Percentiles rank a stretch among this genome's conserved stretches.
Evolutionary conservation across 1,140 invertebrate genomes (phyloP).

Genomic region (Theocolax elegans): DNA sequence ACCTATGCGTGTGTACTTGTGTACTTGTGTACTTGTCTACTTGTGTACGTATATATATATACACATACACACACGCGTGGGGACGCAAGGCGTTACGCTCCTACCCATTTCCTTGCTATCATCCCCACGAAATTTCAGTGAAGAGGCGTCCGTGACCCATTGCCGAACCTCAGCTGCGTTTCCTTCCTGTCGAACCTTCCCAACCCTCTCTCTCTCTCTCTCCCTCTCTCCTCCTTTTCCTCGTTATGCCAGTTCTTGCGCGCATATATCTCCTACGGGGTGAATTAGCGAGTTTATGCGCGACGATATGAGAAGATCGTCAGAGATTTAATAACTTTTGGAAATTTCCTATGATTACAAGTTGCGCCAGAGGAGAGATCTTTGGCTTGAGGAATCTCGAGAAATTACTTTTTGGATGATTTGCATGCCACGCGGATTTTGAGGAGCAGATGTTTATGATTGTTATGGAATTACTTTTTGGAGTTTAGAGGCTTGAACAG

Average conservation of each 20-base stretch:
- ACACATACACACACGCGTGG: too few species aligned
- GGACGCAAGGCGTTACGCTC: neutral
- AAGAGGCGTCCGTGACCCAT: slow-evolving; percentile 22
- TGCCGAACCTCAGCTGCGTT: neutral
- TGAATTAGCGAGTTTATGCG: neutral
- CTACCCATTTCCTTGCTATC: slow-evolving; percentile 9
- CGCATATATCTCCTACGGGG: neutral
- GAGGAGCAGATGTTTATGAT: too few species aligned
- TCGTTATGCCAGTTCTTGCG: neutral
- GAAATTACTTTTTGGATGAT: too few species aligned
- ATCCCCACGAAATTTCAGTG: slow-evolving; percentile 11
- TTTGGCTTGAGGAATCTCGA: too few species aligned
- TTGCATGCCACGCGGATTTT: too few species aligned
- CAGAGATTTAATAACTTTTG: slow-evolving; percentile 20
- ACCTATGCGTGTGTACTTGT: neutral
- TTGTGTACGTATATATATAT: too few species aligned
- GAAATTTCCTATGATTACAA: neutral
- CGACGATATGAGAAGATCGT: neutral
- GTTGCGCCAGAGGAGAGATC: neutral
- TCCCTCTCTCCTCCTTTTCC: too few species aligned
- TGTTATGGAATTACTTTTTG: too few species aligned
- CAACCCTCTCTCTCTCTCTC: too few species aligned
- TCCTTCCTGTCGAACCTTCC: too few species aligned
- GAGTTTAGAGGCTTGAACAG: too few species aligned
- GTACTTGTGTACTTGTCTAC: too few species aligned